Conservation (phyloP, 2,888 invertebrate genomes). For the Drosophila histrio region DNA sequence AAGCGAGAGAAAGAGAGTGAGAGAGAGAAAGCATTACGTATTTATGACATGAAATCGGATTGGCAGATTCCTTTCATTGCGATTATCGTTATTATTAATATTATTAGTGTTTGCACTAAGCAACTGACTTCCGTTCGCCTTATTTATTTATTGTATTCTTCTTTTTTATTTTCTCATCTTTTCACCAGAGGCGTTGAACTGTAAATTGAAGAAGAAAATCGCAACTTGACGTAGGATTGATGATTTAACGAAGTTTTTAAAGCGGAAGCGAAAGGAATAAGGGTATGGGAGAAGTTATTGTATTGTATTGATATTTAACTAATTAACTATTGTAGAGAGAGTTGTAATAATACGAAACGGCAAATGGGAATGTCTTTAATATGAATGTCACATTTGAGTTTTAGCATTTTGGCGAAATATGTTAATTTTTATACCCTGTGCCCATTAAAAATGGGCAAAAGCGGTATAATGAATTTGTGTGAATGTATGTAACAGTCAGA, state of each 20-base stretch:
- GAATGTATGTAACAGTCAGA: no score
- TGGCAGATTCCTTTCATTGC: conserved; percentile 54
- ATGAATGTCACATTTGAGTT: no score
- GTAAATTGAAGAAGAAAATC: conserved; percentile 49
- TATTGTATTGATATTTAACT: no score
- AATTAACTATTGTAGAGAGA: no score
- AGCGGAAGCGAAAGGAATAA: background rate
- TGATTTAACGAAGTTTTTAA: background rate
- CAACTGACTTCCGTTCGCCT: conserved; percentile 38
- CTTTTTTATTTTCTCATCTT: background rate
- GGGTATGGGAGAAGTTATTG: no score
- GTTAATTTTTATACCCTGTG: no score
- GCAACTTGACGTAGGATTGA: conserved; percentile 4
- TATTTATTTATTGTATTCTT: conserved; percentile 3
- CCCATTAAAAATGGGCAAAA: no score
- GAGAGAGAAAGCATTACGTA: conserved; percentile 37
- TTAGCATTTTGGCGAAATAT: no score
- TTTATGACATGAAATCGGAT: conserved; percentile 73
- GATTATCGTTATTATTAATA: conserved; percentile 77
- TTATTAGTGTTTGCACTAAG: conserved; percentile 67
- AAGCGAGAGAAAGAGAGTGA: background rate
- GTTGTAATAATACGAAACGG: no score
- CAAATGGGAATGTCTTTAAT: no score
- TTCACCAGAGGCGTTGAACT: conserved; percentile 50
- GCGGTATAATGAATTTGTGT: no score